These are phyloP conservation scores for Trinectes maculatus DNA, from an alignment of 2,113 vertebrate species.

Conservation along the genomic window DNA sequence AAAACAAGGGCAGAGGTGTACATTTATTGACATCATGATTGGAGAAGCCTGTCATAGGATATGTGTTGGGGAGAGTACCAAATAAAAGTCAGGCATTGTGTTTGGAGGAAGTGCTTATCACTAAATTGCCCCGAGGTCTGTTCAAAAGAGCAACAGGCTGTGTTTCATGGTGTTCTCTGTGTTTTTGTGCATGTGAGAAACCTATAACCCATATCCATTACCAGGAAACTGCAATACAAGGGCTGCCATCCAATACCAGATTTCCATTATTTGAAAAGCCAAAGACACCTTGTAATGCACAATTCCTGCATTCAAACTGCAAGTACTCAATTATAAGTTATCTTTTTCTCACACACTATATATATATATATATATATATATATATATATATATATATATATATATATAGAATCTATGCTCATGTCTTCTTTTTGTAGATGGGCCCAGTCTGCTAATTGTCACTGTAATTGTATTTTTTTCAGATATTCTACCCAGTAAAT, in stretches of 20 bases:
- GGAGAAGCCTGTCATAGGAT: conserved; percentile 70
- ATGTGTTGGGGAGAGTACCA: conserved; percentile 48
- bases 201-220: conserved; percentile 52
- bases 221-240: conserved; percentile 33
- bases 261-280: conserved; percentile 22
- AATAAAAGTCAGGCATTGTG: conserved; percentile 66
- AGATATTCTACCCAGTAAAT: background rate
- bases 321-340: conserved; percentile 6
- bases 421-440: background rate
- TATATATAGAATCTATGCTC: background rate
- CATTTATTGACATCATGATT: conserved; percentile 67
- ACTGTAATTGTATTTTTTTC: background rate
- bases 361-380: too few species aligned
- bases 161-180: conserved; percentile 25
- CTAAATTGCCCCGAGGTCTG: conserved; percentile 62
- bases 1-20: conserved; percentile 63
- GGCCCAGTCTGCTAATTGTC: background rate
- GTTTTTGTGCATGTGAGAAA: conserved; percentile 17
- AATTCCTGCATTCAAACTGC: conserved; percentile 4
- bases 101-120: conserved; percentile 75
- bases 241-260: conserved; percentile 29
- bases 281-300: conserved; percentile 17
- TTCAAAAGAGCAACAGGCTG: conserved; percentile 63
- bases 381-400: too few species aligned
- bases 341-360: background rate